These are phyloP conservation scores for Aegypius monachus DNA, from an alignment of 2,113 vertebrate species.

Conservation along the genomic window DNA sequence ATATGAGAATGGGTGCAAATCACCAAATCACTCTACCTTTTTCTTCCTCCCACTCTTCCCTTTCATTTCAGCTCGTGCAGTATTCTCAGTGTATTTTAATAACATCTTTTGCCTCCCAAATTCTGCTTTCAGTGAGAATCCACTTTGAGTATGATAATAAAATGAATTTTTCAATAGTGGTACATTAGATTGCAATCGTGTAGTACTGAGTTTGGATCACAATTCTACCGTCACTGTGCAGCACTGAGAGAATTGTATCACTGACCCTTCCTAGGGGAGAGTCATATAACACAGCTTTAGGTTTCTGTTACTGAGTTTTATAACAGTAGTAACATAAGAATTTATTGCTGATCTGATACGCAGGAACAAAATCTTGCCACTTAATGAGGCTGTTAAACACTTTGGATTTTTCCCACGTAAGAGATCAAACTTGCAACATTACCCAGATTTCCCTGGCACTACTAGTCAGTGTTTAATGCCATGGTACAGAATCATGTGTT, in stretches of 20 bases:
- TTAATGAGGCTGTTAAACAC: constrained; percentile 70
- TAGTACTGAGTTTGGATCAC: background rate
- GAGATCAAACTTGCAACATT: constrained; percentile 70
- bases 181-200: background rate
- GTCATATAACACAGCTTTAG: constrained; percentile 49
- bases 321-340: constrained; percentile 64
- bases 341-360: constrained; percentile 65
- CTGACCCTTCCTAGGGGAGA: constrained; percentile 45
- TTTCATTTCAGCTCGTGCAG: background rate
- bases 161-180: background rate
- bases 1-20: background rate
- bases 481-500: constrained; percentile 24
- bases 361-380: constrained; percentile 60
- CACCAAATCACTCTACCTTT: background rate
- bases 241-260: background rate
- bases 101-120: background rate
- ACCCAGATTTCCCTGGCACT: constrained; percentile 27
- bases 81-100: background rate
- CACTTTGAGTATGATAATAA: background rate
- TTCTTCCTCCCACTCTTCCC: background rate
- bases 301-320: constrained; percentile 67
- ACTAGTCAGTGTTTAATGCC: background rate
- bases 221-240: background rate
- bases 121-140: background rate
- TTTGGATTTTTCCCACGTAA: constrained; percentile 62